Evolutionary conservation across 2,888 invertebrate species (phyloP).

Genomic region (Scaptomyza flava): DNA sequence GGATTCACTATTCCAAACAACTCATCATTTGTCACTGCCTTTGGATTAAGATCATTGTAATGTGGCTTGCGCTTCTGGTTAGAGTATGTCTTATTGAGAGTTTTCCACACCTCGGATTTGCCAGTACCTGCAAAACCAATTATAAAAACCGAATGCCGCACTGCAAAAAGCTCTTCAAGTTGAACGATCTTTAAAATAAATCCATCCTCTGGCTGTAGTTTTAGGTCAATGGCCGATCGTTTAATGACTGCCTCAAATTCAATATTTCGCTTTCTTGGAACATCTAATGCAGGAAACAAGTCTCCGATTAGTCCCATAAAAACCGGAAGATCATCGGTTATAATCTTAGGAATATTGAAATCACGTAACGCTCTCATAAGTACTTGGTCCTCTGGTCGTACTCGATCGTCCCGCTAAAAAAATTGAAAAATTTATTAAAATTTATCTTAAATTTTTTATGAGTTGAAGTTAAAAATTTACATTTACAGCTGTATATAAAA

Average conservation of each 20-base stretch:
- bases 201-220: constrained; percentile 95
- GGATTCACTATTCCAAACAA: constrained; percentile 97
- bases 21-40: constrained; percentile 98
- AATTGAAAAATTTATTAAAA: not conserved
- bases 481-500: too few relatives aligned
- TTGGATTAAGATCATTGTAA: constrained; percentile 96
- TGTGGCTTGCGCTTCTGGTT: constrained; percentile 93
- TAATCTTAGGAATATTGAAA: constrained; percentile 97
- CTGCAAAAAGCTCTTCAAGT: constrained; percentile 95
- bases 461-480: too few relatives aligned
- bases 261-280: constrained; percentile 93
- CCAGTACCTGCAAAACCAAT: constrained; percentile 95
- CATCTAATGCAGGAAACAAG: constrained; percentile 95
- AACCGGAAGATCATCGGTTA: constrained; percentile 95
- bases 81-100: constrained; percentile 92
- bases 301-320: constrained; percentile 98
- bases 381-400: constrained; percentile 95
- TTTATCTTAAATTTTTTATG: not conserved
- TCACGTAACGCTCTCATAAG: constrained; percentile 96
- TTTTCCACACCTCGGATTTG: constrained; percentile 97
- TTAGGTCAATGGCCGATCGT: constrained; percentile 91
- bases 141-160: constrained; percentile 96
- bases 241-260: constrained; percentile 93
- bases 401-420: constrained; percentile 88
- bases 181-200: constrained; percentile 95